Percentiles rank a stretch among this genome's conserved stretches.
Evolutionary conservation across 2,888 invertebrate species (phyloP).

Genomic region (Desoria tigrina): DNA sequence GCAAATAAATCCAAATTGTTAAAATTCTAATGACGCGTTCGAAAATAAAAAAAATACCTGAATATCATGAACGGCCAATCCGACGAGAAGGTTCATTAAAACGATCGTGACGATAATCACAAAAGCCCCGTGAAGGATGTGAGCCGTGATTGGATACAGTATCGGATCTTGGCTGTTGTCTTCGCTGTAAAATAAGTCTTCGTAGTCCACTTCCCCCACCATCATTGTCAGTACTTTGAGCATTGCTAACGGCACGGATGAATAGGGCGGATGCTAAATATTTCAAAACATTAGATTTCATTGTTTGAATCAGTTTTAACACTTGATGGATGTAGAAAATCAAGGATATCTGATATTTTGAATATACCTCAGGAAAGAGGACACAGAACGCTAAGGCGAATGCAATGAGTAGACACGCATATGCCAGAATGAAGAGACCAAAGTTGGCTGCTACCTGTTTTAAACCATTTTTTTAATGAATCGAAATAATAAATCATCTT

Average conservation of each 20-base stretch:
- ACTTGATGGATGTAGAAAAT: background rate
- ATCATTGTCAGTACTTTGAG: conserved; percentile 52
- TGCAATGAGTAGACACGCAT: conserved; percentile 79
- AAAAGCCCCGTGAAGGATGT: conserved; percentile 48
- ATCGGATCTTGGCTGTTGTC: conserved; percentile 26
- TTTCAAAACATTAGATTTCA: background rate
- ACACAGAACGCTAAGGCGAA: conserved; percentile 81
- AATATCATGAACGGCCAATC: conserved; percentile 51
- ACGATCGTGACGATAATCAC: conserved; percentile 49
- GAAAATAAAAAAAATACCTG: conserved; percentile 19
- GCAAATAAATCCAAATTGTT: no score
- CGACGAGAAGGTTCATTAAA: conserved; percentile 51
- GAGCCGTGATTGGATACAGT: conserved; percentile 45
- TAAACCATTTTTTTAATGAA: conserved; percentile 25
- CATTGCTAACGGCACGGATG: conserved; percentile 42
- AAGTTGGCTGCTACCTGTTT: conserved; percentile 67
- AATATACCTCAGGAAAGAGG: conserved; percentile 68
- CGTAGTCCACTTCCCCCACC: conserved; percentile 51
- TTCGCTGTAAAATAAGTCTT: conserved; percentile 44
- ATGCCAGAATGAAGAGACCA: conserved; percentile 80
- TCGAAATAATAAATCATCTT: background rate
- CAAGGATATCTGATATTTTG: background rate
- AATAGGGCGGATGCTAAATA: conserved; percentile 46
- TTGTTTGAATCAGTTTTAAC: background rate
- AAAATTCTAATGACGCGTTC: background rate